Evolutionary conservation across 2,888 invertebrate species (phyloP), one percentile per base, ranked within the genome.

Genomic region (Anaspis maculata): DNA sequence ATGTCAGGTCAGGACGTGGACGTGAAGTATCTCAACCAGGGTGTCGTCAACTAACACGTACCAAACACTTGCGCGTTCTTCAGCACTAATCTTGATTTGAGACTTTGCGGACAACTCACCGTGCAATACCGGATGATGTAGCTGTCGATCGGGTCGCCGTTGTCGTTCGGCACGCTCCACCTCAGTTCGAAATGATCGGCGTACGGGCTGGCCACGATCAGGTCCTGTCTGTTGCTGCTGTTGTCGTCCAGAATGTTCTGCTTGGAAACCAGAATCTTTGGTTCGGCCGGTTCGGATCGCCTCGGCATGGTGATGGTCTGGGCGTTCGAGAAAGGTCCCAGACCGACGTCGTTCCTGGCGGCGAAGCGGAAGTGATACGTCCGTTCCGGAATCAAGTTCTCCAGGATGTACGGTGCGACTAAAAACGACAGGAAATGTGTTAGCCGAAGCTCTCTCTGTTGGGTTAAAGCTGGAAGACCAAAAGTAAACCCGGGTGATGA

Each of bases 161-260:
- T 92, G 58, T 91, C 85, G 30, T 82, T 79, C 0, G 91, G 90
- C 30, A 83, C 77, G 52, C 77, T 78, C 91, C 91, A 92, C 56
- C 79, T 73, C 12, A 91, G 63, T 56, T 88, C 85, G 58, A 79
- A 89, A 57, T 79, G 80, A 65, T 86, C 82, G 14, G 80, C 80
- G 61, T 78, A 88, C 24, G 72, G 72, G 23, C 80, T 81, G 3
- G 66, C 61, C 1, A 73, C 69, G 10, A 74, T 69, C 14, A 61
- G 60, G 25, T 68, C 68, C 13, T 71, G 69, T 27, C 68, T 64
- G 34, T 63, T 61, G 32, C 66, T 64, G 27, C 68, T 68, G 24
- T 39, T 52, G 9, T 64, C 64, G 40, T 60, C 64, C 9, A 58
- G 56, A 7, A 44, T 32, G 14, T 49, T 53, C 22, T 52, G 46